Conservation (phyloP, 2,888 invertebrate species). For the Oegoconia quadripuncta region DNA sequence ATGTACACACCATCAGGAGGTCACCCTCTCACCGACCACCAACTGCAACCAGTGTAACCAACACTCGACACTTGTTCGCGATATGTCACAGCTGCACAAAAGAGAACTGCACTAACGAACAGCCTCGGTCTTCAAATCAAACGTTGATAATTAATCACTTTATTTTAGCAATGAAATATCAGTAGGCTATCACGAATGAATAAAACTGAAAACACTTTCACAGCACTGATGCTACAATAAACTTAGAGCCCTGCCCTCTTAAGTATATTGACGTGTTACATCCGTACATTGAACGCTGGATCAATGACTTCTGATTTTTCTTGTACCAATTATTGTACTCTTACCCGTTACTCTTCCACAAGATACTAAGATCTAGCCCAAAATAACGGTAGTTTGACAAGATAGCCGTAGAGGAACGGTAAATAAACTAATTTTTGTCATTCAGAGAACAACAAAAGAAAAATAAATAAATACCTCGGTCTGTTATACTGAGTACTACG, state of each 20-base stretch:
- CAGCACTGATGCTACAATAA: constrained; percentile 53
- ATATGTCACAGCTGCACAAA: constrained; percentile 32
- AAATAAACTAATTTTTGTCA: constrained; percentile 66
- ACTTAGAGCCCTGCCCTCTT: constrained; percentile 65
- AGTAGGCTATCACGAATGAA: constrained; percentile 27
- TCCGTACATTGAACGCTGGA: constrained; percentile 65
- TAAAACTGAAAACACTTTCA: constrained; percentile 59
- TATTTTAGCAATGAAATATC: too few species aligned
- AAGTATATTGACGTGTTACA: constrained; percentile 78
- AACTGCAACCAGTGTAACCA: constrained; percentile 63
- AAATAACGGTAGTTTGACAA: constrained; percentile 60
- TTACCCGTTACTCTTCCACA: constrained; percentile 20
- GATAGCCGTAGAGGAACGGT: constrained; percentile 57
- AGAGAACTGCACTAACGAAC: constrained; percentile 24
- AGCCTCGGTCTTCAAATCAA: constrained; percentile 42
- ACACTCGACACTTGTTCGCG: constrained; percentile 32
- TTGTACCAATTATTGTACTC: constrained; percentile 27
- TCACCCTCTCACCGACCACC: constrained; percentile 74
- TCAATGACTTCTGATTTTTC: constrained; percentile 58
- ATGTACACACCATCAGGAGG: constrained; percentile 91
- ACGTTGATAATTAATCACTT: too few species aligned
- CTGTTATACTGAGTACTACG: constrained; percentile 85
- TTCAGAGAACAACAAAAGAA: constrained; percentile 49
- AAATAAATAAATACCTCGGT: constrained; percentile 85
- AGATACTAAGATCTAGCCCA: constrained; percentile 33